Percentiles rank a stretch among this genome's conserved stretches.
phyloP scores from a whole-genome alignment of 2,113 vertebrate genomes.

The Brachyistius frenatus region DNA sequence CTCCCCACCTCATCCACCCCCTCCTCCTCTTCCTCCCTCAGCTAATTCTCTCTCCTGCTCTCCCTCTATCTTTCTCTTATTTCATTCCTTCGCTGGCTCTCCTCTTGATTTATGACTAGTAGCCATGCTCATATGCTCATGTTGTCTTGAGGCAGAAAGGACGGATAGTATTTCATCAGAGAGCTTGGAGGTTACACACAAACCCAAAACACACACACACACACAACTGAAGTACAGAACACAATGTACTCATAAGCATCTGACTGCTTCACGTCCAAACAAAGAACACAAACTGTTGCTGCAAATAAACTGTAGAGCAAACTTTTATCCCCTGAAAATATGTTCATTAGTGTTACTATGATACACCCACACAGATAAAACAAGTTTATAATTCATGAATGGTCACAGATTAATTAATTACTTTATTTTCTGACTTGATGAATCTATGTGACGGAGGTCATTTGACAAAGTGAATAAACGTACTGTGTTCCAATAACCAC shows the following conservation, averaged over 20 bases:
- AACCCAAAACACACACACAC: conserved; percentile 8
- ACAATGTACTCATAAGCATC: not conserved
- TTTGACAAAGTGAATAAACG: too few relatives aligned
- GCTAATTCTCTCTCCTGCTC: not conserved
- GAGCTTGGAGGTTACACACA: conserved; percentile 30
- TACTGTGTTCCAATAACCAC: too few relatives aligned
- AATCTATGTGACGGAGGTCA: too few relatives aligned
- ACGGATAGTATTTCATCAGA: conserved; percentile 51
- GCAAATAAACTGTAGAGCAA: not conserved
- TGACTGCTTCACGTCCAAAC: not conserved
- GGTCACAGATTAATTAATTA: too few relatives aligned
- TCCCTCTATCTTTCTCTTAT: not conserved
- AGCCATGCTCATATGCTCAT: conserved; percentile 42
- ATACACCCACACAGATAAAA: not conserved
- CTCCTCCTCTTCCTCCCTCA: not conserved
- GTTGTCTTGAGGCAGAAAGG: conserved; percentile 52
- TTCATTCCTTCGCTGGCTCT: conserved; percentile 6
- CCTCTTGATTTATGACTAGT: conserved; percentile 59
- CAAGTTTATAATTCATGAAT: not conserved
- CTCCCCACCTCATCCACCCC: not conserved
- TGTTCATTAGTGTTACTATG: not conserved
- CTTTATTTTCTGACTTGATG: too few relatives aligned
- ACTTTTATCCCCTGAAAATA: conserved; percentile 5
- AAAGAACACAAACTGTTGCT: not conserved
- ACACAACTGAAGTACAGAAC: not conserved